Conservation (phyloP, 2,113 vertebrate genomes). For the Lepus americanus region DNA sequence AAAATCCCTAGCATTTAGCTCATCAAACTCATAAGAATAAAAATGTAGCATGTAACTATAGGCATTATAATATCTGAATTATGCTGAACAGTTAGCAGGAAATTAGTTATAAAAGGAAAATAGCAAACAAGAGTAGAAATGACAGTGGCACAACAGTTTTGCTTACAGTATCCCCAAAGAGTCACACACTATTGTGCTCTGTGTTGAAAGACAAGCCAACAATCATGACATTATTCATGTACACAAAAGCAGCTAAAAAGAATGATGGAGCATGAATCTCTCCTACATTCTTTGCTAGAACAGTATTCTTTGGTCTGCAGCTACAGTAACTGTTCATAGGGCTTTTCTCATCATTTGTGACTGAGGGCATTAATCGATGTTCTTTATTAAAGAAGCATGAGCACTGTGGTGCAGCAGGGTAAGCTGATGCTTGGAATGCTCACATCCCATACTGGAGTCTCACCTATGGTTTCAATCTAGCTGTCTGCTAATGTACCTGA, state of each 20-base stretch:
- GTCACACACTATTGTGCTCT: constrained; percentile 5
- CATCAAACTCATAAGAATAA: constrained; percentile 32
- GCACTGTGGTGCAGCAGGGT: no score
- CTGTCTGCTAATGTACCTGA: no score
- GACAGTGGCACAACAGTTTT: neutral
- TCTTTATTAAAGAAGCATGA: no score
- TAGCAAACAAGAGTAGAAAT: constrained; percentile 37
- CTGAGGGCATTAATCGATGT: no score
- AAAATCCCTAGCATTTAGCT: constrained; percentile 63
- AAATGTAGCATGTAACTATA: constrained; percentile 7
- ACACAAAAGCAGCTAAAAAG: neutral
- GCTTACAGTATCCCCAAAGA: neutral
- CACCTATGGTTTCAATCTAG: no score
- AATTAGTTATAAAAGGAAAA: constrained; percentile 55
- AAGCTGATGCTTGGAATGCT: no score
- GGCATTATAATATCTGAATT: constrained; percentile 42
- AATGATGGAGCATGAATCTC: neutral
- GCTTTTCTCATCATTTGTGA: constrained; percentile 56
- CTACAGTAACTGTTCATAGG: neutral
- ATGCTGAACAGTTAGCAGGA: constrained; percentile 45
- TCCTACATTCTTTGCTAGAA: constrained; percentile 36
- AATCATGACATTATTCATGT: constrained; percentile 6
- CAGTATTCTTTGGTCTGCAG: constrained; percentile 24
- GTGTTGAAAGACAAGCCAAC: neutral
- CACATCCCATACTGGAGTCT: no score